Base-by-base conservation (phyloP, 2,113 vertebrate genomes). In the Chionomys nivalis region DNA sequence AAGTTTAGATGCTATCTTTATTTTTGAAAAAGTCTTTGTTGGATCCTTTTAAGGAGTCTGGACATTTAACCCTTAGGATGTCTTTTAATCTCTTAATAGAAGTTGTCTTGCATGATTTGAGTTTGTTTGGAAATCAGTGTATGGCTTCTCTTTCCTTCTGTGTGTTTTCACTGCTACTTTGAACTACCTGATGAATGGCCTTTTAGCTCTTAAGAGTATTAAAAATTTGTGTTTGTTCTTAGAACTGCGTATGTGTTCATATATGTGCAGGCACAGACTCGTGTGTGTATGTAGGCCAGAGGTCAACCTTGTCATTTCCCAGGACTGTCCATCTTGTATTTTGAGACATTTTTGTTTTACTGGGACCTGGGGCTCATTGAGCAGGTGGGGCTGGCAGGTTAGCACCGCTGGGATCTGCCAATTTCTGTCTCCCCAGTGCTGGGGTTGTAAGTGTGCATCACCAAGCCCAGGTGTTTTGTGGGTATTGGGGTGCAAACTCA, bases 1-100 rank as follows among this genome's bases (percentile, higher is more conserved):
- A 92, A 61, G 42, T 81, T 83, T 31, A 79, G 92, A 58, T 70
- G 33, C n/a, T 88, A 5, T 90, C 26, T 89, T 96, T 55, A 36
- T 93, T 92, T 95, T 77, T 77, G 70, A 65, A 93, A 91, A 19
- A 66, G 28, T 49, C 33, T 87, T 91, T 63, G 88, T 89, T 92
- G 94, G 39, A 9, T 85, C n/a, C 9, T 28, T 96, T 92, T 49
- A 93, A 87, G 95, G 33, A 94, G 6, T 42, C 4, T 76, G 52
- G 28, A 55, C 49, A 55, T 47, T 76, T 96, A 58, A 26, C 83
- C 31, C 28, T n/a, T 91, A 47, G 42, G 26, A 90, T 11, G 8
- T 75, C 10, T 94, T 2, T 52, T 85, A 52, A 36, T 78, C 31
- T 88, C 72, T 90, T 68, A 91, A 94, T 5, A 39, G 68, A 94